A percentile compares a stretch with the other conserved stretches of the same genome.
Evolutionary conservation across 2,113 vertebrate species (phyloP).

Genomic region (Patagioenas fasciata): DNA sequence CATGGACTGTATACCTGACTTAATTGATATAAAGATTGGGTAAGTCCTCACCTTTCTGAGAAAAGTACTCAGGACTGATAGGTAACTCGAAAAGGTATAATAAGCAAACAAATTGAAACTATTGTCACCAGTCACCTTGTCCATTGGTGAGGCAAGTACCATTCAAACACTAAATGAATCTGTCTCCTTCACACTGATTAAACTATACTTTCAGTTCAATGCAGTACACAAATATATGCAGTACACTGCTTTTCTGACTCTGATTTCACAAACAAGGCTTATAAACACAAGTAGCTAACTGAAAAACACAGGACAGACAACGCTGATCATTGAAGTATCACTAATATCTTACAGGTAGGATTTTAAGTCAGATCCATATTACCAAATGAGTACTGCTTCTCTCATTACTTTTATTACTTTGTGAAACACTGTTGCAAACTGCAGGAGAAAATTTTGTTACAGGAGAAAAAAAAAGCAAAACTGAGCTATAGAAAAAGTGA

Average conservation of each 20-base stretch:
- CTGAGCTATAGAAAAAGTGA: background rate
- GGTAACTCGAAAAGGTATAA: constrained; percentile 37
- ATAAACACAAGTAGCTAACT: background rate
- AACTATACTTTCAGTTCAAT: background rate
- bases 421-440: background rate
- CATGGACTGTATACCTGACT: background rate
- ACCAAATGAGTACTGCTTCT: background rate
- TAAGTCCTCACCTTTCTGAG: constrained; percentile 28
- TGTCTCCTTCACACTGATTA: constrained; percentile 23
- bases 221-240: background rate
- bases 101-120: constrained; percentile 49
- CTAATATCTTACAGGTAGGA: background rate
- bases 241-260: background rate
- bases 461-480: background rate
- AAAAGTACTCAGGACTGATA: constrained; percentile 35
- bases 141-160: constrained; percentile 19
- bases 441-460: background rate
- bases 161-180: constrained; percentile 61
- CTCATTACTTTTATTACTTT: background rate
- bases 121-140: constrained; percentile 9
- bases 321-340: background rate
- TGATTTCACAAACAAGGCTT: background rate
- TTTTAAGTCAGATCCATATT: background rate
- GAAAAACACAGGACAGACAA: background rate
- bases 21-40: background rate